Base-by-base conservation (phyloP, 2,888 invertebrate species). In the Ditula angustiorana region DNA sequence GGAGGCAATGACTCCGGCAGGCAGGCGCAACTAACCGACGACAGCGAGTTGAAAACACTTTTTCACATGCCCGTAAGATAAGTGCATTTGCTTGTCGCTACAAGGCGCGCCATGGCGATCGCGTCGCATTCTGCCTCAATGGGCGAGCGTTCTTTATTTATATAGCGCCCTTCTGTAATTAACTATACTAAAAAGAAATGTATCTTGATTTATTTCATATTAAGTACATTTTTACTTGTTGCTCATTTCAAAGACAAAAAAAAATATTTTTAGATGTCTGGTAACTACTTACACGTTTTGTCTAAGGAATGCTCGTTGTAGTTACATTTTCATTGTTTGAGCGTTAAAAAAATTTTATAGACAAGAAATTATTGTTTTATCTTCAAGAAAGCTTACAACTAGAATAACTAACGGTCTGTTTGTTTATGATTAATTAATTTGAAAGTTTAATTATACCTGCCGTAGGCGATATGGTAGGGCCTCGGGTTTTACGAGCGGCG, bases 1-100 rank as follows among this genome's bases (percentile, higher is more conserved):
- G 77, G 79, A 86, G 85, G 85, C 90, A 84, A 83, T 87, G 90
- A 88, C 86, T 85, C 80, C 77, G 73, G 74, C 75, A 83, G 85
- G 85, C 84, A 86, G 88, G 87, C 79, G 84, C 88, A 88, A 85
- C 87, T 88, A 86, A 88, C 85, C 84, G 85, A 86, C 85, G 87
- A 83, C 85, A 85, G 82, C 83, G 85, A 78, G 83, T 83, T 82
- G 79, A 80, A 79, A 84, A 87, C 88, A 86, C 88, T 90, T 91
- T 90, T 89, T 90, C 90, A 89, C 88, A 84, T 87, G 83, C 85
- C 87, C 83, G 87, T 86, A 82, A 90, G 90, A 90, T 93, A 93
- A 93, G 93, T 93, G 93, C 93, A 90, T 93, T 93, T 92, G 87
- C 93, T 92, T 93, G 93, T 93, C 86, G 84, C 85, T 80, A 88